These are phyloP conservation scores for Allolobophora icterica DNA, from an alignment of 2,888 invertebrate species.

Conservation along the genomic window DNA sequence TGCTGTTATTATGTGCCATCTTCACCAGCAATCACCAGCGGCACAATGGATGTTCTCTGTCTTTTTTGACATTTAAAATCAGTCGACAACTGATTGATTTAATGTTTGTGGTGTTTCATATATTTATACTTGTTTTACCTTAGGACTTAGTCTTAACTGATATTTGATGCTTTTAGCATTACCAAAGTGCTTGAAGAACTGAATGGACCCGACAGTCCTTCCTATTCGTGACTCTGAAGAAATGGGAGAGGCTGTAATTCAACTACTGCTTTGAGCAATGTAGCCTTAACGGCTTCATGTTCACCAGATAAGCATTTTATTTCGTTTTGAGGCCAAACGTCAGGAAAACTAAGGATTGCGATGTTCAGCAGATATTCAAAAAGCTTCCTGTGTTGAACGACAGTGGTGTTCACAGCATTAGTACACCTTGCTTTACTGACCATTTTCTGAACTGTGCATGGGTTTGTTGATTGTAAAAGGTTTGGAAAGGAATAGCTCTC, in stretches of 20 bases:
- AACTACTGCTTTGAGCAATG: too few species aligned
- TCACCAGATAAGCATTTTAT: not conserved
- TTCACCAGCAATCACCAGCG: too few species aligned
- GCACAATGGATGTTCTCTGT: too few species aligned
- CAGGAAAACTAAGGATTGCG: not conserved
- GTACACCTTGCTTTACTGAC: not conserved
- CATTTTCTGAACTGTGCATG: not conserved
- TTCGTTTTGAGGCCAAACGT: not conserved
- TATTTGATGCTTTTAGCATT: constrained; percentile 17
- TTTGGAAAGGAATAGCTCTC: not conserved
- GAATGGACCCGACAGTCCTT: not conserved
- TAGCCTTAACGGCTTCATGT: not conserved
- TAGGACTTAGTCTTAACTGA: not conserved
- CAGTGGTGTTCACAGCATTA: not conserved
- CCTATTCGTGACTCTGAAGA: constrained; percentile 14
- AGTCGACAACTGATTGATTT: too few species aligned
- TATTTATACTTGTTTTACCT: not conserved
- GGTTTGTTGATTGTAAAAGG: not conserved
- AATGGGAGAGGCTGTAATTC: too few species aligned
- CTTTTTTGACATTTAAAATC: too few species aligned
- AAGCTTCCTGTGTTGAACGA: not conserved
- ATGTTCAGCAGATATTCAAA: not conserved
- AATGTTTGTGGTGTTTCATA: not conserved
- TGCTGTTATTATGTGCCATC: not conserved
- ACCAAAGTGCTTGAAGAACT: constrained; percentile 24